phyloP scores from a whole-genome alignment of 2,888 invertebrate species.

The Hypercompe scribonia region DNA sequence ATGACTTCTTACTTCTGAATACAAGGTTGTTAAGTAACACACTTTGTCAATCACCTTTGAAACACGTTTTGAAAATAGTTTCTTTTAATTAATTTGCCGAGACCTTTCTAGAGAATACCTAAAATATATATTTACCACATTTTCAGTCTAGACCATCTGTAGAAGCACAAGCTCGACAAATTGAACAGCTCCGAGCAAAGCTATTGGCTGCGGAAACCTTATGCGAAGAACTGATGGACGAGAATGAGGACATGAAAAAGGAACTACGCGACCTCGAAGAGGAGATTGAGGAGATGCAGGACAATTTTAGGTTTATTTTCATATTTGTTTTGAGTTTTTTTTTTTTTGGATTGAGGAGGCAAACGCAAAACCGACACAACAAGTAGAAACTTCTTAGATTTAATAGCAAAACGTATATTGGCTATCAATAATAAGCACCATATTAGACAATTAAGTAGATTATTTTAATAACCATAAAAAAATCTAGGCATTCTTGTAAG shows the following conservation, averaged over 20 bases:
- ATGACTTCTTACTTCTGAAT: not conserved
- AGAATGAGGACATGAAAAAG: conserved; percentile 97
- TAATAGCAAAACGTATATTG: too few relatives aligned
- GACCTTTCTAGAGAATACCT: not conserved
- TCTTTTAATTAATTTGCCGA: not conserved
- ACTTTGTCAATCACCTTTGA: not conserved
- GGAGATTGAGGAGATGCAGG: conserved; percentile 99
- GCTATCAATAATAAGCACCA: too few relatives aligned
- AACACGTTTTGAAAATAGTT: not conserved
- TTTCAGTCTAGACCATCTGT: conserved; percentile 83
- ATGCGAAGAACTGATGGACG: conserved; percentile 97
- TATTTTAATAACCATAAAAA: too few relatives aligned
- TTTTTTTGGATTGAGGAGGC: not conserved
- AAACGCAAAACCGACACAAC: not conserved
- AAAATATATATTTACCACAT: not conserved
- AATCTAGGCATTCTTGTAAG: not conserved
- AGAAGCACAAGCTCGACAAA: conserved; percentile 86
- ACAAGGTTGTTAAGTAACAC: not conserved
- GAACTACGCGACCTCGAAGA: conserved; percentile 97
- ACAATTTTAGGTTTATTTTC: conserved; percentile 91
- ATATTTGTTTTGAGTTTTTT: not conserved
- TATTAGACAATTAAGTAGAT: too few relatives aligned
- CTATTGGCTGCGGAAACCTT: conserved; percentile 95
- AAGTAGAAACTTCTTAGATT: too few relatives aligned
- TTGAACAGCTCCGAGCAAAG: conserved; percentile 93